A percentile compares a stretch with the other conserved stretches of the same genome.
These are phyloP conservation scores for Herminia tarsipennalis DNA, from an alignment of 2,888 invertebrate genomes.

Conservation along the genomic window DNA sequence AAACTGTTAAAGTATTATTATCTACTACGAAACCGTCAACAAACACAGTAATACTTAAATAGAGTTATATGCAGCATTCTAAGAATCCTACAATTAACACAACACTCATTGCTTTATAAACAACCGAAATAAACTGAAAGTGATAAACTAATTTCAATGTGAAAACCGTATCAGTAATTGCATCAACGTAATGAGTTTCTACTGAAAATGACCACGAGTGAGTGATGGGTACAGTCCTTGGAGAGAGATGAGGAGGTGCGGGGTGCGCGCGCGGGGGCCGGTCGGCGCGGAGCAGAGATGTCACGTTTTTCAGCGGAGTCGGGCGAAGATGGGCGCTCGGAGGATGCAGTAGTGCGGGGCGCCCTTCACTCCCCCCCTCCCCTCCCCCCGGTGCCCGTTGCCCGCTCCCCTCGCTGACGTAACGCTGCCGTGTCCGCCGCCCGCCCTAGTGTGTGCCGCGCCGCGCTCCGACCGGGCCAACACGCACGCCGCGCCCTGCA, in stretches of 20 bases:
- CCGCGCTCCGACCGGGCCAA: slow-evolving; percentile 77
- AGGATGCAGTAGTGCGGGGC: slow-evolving; percentile 82
- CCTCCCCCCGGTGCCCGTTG: slow-evolving; percentile 32
- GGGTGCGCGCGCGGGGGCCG: slow-evolving; percentile 46
- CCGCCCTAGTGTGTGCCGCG: slow-evolving; percentile 84
- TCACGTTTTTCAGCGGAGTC: slow-evolving; percentile 75
- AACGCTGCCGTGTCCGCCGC: slow-evolving; percentile 79
- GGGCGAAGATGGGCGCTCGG: slow-evolving; percentile 74
- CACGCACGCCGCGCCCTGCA: slow-evolving; percentile 72
- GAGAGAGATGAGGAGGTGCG: slow-evolving; percentile 42
- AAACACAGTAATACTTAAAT: too few relatives aligned
- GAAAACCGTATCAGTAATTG: slow-evolving; percentile 38
- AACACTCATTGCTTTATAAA: neutral
- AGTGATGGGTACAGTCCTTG: slow-evolving; percentile 52
- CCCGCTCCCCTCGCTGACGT: slow-evolving; percentile 78
- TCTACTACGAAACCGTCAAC: too few relatives aligned
- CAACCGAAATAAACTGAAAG: slow-evolving; percentile 3
- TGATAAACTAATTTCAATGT: slow-evolving; percentile 21
- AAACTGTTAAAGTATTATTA: too few relatives aligned
- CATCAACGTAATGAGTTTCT: slow-evolving; percentile 61
- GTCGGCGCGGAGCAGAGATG: slow-evolving; percentile 63
- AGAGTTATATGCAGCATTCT: too few relatives aligned
- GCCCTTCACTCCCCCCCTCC: slow-evolving; percentile 42
- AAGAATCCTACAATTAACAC: too few relatives aligned
- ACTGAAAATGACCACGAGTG: slow-evolving; percentile 63